Base-by-base conservation (phyloP, 2,113 vertebrate genomes). In the Campylomormyrus numenius region DNA sequence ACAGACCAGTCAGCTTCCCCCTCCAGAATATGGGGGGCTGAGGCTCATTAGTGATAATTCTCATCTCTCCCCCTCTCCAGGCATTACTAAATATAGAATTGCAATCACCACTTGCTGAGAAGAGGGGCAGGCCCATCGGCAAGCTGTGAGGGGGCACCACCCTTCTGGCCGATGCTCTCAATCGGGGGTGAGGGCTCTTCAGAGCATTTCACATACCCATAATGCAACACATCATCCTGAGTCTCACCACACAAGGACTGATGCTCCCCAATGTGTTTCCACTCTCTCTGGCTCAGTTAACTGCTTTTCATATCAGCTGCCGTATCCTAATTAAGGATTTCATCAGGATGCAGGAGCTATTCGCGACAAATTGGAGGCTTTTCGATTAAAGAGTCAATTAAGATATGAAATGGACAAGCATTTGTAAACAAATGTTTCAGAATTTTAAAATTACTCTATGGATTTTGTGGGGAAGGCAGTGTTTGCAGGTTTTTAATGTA, bases 21-120 rank as follows among this genome's bases (percentile, higher is more conserved):
- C 19, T 17, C 15, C 31, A 10, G 31, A 39, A 52, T 31, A 35
- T 17, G 31, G 35, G 49, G 52, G 45, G 39, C 52, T 50, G 31
- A 85, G 77, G 74, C 89, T 89, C 89, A 89, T 89, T 89, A 89
- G 52, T 50, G 11, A 50, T 85, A 89, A 85, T 89, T 89, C 89
- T n/a, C 49, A 58, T 84, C 89, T 56, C 13, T 24, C 21, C 21
- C 35, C 49, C 7, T 89, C 89, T 24, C 77, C 58, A 19, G 52
- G 89, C 49, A 24, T 17, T 21, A 35, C 89, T 89, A 89, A 85
- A 89, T 89, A 89, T 89, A 89, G 89, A n/a, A 17, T 52, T 35
- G 50, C 49, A 46, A 46, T 39, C 49, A 84, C 24, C 48, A 27
- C 17, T 21, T 45, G 50, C 70, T n/a, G 48, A 50, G 70, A 48